These are phyloP conservation scores for Otolemur crassicaudatus DNA, from an alignment of 2,797 vertebrate species.

Conservation along the genomic window DNA sequence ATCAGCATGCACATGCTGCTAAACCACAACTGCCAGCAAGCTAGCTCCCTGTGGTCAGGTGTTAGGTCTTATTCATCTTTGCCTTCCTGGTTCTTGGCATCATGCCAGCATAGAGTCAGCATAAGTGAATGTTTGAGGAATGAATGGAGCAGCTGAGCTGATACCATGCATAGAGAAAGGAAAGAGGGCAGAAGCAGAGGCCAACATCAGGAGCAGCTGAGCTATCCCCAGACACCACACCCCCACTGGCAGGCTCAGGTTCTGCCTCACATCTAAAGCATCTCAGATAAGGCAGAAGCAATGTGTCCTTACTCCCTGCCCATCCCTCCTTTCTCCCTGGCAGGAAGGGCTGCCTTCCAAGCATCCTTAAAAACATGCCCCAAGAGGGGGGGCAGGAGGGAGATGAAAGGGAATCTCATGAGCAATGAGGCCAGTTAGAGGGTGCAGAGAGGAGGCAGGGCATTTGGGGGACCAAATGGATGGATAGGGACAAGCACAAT, in stretches of 20 bases:
- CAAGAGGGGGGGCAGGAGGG: neutral
- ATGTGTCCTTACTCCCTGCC: neutral
- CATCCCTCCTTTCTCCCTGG: neutral
- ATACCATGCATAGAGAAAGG: neutral
- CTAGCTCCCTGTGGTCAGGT: constrained; percentile 1
- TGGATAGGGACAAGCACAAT: neutral
- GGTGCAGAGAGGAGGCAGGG: neutral
- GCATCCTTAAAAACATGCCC: neutral
- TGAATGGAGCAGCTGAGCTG: neutral
- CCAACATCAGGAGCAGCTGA: neutral
- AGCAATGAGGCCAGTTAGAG: neutral
- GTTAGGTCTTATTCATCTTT: constrained; percentile 32
- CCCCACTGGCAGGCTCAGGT: neutral
- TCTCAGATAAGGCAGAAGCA: neutral
- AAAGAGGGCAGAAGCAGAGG: neutral
- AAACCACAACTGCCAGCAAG: neutral
- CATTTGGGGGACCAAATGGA: neutral
- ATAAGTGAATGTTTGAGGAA: constrained; percentile 43
- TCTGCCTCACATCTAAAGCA: neutral
- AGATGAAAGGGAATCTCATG: neutral
- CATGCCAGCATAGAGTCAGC: neutral
- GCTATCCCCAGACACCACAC: neutral
- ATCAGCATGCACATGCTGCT: neutral
- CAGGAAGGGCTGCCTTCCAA: neutral
- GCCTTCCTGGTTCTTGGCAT: constrained; percentile 63